A percentile compares a stretch with the other conserved stretches of the same genome.
Evolutionary conservation across 2,797 vertebrate genomes (phyloP).

Genomic region (Tragelaphus eurycerus): DNA sequence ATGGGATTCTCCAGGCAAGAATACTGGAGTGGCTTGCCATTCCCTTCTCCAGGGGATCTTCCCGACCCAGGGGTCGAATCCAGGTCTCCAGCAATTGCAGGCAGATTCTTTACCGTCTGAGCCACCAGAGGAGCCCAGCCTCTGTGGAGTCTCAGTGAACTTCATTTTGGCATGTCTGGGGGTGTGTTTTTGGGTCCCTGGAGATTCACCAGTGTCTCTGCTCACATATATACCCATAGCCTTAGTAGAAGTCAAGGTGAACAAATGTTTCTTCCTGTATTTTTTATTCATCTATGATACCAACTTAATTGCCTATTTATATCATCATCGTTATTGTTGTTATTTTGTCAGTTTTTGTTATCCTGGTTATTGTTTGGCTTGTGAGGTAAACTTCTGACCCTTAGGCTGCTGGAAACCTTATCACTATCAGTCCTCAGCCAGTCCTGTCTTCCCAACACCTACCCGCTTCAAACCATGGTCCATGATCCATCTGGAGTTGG

Average conservation of each 20-base stretch:
- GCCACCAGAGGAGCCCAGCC: background rate
- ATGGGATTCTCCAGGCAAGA: background rate
- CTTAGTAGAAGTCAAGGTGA: background rate
- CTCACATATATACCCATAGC: background rate
- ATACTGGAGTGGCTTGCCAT: background rate
- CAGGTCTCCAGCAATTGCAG: background rate
- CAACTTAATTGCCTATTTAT: background rate
- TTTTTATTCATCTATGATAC: background rate
- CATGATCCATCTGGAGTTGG: accelerated
- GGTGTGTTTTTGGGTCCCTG: background rate
- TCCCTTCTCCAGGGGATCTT: background rate
- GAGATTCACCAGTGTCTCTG: background rate
- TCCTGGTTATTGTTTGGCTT: background rate
- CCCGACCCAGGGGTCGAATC: too few relatives aligned
- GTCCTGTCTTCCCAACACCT: background rate
- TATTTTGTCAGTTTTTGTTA: background rate
- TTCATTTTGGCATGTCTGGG: background rate
- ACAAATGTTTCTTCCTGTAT: background rate
- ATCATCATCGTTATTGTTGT: background rate
- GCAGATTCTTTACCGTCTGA: background rate
- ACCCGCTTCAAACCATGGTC: background rate
- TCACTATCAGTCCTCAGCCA: accelerated
- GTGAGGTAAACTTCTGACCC: background rate
- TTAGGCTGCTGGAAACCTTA: background rate
- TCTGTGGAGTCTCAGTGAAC: accelerated